Evolutionary conservation across 2,797 vertebrate species (phyloP).

Genomic region (Eurystomus glaucurus): DNA sequence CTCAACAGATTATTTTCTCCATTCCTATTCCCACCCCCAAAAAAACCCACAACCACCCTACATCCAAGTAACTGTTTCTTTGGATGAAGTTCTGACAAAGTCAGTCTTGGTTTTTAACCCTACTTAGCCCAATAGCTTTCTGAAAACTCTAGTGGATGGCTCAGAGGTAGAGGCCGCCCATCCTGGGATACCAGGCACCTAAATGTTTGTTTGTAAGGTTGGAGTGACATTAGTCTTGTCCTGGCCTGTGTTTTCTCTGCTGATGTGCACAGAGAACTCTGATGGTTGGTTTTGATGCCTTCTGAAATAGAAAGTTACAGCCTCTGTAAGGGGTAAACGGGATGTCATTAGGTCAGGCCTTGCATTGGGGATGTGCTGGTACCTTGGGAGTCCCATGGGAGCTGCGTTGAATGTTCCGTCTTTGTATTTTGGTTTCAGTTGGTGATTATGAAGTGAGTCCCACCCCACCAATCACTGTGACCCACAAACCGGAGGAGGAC

Average conservation of each 20-base stretch:
- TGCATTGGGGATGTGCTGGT: not conserved
- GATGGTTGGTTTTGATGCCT: not conserved
- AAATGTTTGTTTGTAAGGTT: not conserved
- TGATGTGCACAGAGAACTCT: not conserved
- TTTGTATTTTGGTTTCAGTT: conserved; percentile 80
- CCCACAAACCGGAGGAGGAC: conserved; percentile 94
- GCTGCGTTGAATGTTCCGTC: not conserved
- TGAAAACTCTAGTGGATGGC: not conserved
- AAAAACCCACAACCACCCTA: not conserved
- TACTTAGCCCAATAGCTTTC: not conserved
- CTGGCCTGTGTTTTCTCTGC: not conserved
- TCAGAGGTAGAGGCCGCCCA: not conserved
- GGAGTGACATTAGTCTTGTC: not conserved
- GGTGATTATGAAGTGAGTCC: conserved; percentile 85
- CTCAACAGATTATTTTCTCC: not conserved
- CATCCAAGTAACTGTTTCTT: not conserved
- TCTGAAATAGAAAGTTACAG: not conserved
- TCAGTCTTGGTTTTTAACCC: not conserved
- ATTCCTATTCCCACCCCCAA: not conserved
- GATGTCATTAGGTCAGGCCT: not conserved
- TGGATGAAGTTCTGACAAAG: not conserved
- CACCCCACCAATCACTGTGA: conserved; percentile 88
- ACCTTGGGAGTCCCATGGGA: not conserved
- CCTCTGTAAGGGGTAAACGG: not conserved
- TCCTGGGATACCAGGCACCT: not conserved